Conservation (phyloP, 2,113 vertebrate species). For the Cercocebus atys region DNA sequence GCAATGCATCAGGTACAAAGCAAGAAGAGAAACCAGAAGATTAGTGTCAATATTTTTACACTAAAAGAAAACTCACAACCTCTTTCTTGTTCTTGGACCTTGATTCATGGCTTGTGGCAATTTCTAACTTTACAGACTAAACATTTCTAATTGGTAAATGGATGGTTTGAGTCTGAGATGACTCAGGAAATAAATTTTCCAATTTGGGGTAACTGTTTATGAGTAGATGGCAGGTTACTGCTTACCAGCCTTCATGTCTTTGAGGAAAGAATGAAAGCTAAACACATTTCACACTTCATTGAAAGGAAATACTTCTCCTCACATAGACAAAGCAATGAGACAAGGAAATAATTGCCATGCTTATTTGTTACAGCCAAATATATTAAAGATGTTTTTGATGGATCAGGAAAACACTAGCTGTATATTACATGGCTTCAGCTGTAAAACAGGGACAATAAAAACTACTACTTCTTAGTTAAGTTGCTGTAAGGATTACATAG, state of each 20-base stretch:
- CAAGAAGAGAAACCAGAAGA: neutral
- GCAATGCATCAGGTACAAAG: neutral
- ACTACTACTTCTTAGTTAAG: neutral
- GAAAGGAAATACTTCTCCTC: constrained; percentile 41
- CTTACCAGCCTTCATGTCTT: constrained; percentile 48
- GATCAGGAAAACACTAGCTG: neutral
- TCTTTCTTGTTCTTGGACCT: constrained; percentile 27
- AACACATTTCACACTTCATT: constrained; percentile 28
- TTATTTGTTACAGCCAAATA: constrained; percentile 20
- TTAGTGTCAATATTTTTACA: neutral
- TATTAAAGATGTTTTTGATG: constrained; percentile 16
- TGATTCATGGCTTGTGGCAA: constrained; percentile 27
- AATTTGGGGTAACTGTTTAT: constrained; percentile 55
- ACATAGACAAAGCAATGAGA: constrained; percentile 12
- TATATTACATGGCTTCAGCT: neutral
- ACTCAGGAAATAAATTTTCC: constrained; percentile 49
- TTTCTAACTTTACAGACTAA: constrained; percentile 67
- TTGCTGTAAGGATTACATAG: neutral
- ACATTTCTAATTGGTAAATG: constrained; percentile 70
- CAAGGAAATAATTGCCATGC: neutral
- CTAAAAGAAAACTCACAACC: neutral
- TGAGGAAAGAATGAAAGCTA: constrained; percentile 42
- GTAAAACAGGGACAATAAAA: constrained; percentile 21
- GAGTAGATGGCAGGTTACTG: constrained; percentile 46
- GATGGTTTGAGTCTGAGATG: constrained; percentile 58